Conservation (phyloP, 2,888 invertebrate genomes). For the Seira musarum region DNA sequence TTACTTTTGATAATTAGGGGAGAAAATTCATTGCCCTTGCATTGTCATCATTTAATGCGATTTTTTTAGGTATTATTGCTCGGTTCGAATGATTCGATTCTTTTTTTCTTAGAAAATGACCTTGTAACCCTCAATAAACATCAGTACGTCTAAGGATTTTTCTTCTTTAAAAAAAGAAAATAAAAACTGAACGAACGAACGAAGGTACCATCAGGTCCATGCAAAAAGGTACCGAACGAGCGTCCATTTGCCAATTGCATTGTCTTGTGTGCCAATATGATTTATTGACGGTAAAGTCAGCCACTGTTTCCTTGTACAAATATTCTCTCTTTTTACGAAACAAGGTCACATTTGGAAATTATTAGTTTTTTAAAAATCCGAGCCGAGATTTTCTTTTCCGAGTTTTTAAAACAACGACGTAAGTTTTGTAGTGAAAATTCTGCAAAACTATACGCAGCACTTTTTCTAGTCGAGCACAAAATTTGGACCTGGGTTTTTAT, state of each 20-base stretch:
- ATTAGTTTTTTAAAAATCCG: neutral
- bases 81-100: slow-evolving; percentile 5
- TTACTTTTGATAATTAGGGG: slow-evolving; percentile 27
- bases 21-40: slow-evolving; percentile 16
- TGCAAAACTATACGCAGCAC: neutral
- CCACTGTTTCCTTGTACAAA: neutral
- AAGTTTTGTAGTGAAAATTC: neutral
- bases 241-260: neutral
- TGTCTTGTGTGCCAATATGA: neutral
- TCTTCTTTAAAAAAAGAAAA: too few species aligned
- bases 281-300: slow-evolving; percentile 10
- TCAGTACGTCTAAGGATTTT: neutral
- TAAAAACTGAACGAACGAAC: too few species aligned
- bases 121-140: slow-evolving; percentile 5
- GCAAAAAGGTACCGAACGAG: neutral
- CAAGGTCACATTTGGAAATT: slow-evolving; percentile 12
- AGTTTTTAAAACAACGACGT: neutral
- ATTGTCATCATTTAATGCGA: neutral
- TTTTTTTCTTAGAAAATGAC: neutral
- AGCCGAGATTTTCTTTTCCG: neutral
- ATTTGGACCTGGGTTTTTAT: slow-evolving; percentile 56
- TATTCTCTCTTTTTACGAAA: slow-evolving; percentile 2
- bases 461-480: slow-evolving; percentile 48
- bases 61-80: slow-evolving; percentile 5
- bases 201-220: slow-evolving; percentile 7